Percentiles rank a stretch among this genome's conserved stretches.
phyloP scores from a whole-genome alignment of 2,888 invertebrate species.

The Ametastegia equiseti region DNA sequence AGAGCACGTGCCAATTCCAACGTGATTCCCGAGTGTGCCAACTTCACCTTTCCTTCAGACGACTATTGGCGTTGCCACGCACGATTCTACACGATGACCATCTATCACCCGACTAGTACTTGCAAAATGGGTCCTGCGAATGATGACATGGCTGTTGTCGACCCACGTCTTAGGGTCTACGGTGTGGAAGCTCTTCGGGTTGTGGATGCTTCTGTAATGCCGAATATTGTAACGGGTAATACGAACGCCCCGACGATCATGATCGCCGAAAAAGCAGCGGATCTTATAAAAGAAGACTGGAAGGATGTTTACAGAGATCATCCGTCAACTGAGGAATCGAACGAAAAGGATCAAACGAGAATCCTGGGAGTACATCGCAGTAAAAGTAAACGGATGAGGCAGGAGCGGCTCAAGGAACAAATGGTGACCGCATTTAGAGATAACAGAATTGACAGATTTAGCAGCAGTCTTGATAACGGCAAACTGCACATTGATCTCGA shows the following conservation, averaged over 20 bases:
- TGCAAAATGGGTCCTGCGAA: constrained; percentile 87
- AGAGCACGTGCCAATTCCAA: constrained; percentile 82
- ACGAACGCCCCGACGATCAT: constrained; percentile 90
- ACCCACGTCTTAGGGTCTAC: constrained; percentile 82
- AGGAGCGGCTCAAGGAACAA: constrained; percentile 13
- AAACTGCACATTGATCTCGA: constrained; percentile 44
- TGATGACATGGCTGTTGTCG: constrained; percentile 83
- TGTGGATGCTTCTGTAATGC: constrained; percentile 91
- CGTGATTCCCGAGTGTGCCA: constrained; percentile 82
- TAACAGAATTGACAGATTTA: constrained; percentile 33
- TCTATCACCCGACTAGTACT: constrained; percentile 90
- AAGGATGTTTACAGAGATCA: neutral
- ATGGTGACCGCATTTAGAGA: constrained; percentile 33
- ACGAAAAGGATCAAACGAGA: constrained; percentile 37
- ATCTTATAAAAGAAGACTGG: constrained; percentile 88
- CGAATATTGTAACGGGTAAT: constrained; percentile 87
- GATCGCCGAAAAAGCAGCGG: constrained; percentile 90
- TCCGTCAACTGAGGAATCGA: constrained; percentile 58
- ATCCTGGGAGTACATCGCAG: constrained; percentile 20
- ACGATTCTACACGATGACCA: constrained; percentile 86
- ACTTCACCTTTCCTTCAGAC: constrained; percentile 82
- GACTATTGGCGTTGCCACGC: constrained; percentile 88
- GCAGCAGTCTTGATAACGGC: constrained; percentile 22
- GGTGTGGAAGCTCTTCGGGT: constrained; percentile 85
- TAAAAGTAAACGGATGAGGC: constrained; percentile 8